phyloP scores from a whole-genome alignment of 2,113 vertebrate species.

The Pluvialis apricaria region DNA sequence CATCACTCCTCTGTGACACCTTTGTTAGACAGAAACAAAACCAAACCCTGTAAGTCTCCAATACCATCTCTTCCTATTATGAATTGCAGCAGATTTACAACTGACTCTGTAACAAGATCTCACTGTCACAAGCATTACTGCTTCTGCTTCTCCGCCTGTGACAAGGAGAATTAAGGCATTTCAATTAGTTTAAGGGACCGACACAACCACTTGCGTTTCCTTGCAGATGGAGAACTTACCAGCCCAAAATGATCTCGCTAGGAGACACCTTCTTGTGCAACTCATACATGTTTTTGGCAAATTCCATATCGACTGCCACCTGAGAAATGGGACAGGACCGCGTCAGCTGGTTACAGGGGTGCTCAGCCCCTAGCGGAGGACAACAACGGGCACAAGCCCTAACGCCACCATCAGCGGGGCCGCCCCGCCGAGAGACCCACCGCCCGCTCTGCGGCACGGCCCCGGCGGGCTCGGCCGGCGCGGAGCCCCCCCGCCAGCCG shows the following conservation, averaged over 20 bases:
- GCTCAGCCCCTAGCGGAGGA: rapidly evolving
- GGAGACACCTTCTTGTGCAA: conserved; percentile 96
- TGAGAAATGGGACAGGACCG: conserved; percentile 32
- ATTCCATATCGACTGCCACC: conserved; percentile 99
- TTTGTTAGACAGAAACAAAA: not conserved
- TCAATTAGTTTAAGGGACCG: not conserved
- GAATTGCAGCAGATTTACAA: not conserved
- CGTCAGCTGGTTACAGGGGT: not conserved
- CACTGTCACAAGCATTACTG: not conserved
- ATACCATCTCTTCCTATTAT: rapidly evolving
- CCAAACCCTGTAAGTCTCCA: not conserved
- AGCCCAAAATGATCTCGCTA: conserved; percentile 94
- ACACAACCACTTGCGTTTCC: not conserved
- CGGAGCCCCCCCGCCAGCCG: too few species aligned
- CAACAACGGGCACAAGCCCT: not conserved
- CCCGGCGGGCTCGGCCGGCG: not conserved
- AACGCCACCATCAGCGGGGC: not conserved
- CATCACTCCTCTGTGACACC: not conserved
- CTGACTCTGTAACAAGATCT: not conserved
- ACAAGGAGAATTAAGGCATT: not conserved
- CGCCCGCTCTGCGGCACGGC: too few species aligned
- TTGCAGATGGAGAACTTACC: conserved; percentile 72
- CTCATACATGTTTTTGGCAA: conserved; percentile 99
- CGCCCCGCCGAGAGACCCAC: too few species aligned
- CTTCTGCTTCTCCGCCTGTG: not conserved